Conservation (phyloP, 1,140 invertebrate genomes). For the Meloidogyne floridensis region DNA sequence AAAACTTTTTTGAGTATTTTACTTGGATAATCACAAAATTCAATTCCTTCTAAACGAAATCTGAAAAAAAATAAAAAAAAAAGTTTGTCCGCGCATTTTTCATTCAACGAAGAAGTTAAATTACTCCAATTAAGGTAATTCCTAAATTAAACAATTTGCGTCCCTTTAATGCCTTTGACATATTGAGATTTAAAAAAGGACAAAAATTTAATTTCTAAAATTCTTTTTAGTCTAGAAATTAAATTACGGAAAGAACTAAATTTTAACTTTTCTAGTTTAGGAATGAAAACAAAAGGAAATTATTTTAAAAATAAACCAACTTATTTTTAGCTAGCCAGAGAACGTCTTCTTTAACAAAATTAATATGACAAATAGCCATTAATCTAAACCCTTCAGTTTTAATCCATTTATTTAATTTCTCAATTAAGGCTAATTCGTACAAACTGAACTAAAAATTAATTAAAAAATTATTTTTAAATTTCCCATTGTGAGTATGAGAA, state of each 20-base stretch:
- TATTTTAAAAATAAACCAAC: conserved; percentile 3
- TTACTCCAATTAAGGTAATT: too few relatives aligned
- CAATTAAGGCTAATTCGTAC: conserved; percentile 25
- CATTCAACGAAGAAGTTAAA: too few relatives aligned
- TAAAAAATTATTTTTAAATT: neutral
- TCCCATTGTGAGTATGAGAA: too few relatives aligned
- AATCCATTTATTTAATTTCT: conserved; percentile 20
- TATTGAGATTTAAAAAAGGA: too few relatives aligned
- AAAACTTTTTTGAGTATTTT: conserved; percentile 31
- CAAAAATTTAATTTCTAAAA: too few relatives aligned
- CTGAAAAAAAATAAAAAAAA: conserved; percentile 3
- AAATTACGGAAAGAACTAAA: too few relatives aligned
- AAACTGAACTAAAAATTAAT: conserved; percentile 13
- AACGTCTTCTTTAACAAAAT: conserved; percentile 15
- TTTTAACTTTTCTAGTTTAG: too few relatives aligned
- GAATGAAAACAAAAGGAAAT: neutral
- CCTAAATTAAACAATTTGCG: too few relatives aligned
- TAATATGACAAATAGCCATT: conserved; percentile 22
- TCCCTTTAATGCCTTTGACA: too few relatives aligned
- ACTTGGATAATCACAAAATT: conserved; percentile 11
- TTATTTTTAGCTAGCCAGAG: conserved; percentile 28
- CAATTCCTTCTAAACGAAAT: conserved; percentile 28
- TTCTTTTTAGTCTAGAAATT: too few relatives aligned
- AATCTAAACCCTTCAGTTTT: conserved; percentile 12
- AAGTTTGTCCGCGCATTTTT: neutral